Conservation (phyloP, 2,888 invertebrate species). For the Cerceris rybyensis region DNA sequence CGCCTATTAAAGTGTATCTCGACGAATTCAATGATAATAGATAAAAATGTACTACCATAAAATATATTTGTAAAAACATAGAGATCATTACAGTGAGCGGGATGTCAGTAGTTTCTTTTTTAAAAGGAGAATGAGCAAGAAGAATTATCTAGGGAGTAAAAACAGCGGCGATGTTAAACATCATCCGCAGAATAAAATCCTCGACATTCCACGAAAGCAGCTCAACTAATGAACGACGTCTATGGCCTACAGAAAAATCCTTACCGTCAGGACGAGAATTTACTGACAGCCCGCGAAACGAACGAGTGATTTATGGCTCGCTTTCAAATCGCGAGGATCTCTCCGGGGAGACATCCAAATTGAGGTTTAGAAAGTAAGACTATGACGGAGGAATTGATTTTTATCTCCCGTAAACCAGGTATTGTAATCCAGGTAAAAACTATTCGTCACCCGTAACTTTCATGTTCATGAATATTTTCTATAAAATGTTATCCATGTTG, state of each 20-base stretch:
- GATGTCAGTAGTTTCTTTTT: too few relatives aligned
- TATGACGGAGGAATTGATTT: slow-evolving; percentile 21
- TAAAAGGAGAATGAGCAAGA: too few relatives aligned
- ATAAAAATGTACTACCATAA: neutral
- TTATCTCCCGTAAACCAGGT: slow-evolving; percentile 13
- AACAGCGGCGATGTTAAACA: too few relatives aligned
- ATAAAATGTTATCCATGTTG: too few relatives aligned
- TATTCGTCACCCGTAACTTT: neutral
- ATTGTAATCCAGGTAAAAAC: slow-evolving; percentile 18
- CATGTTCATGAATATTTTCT: too few relatives aligned
- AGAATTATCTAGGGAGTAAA: too few relatives aligned
- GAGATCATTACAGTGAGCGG: too few relatives aligned
- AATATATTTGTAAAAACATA: too few relatives aligned
- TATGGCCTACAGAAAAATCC: slow-evolving; percentile 35
- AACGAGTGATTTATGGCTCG: slow-evolving; percentile 54
- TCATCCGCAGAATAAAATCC: neutral
- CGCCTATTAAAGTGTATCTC: neutral
- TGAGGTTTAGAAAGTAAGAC: slow-evolving; percentile 60
- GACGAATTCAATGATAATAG: neutral
- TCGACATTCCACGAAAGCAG: neutral
- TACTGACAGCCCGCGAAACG: slow-evolving; percentile 37
- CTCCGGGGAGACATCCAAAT: slow-evolving; percentile 49
- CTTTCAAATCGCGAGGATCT: slow-evolving; percentile 53
- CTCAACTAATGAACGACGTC: slow-evolving; percentile 42
- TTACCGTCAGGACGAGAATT: slow-evolving; percentile 27